phyloP scores from a whole-genome alignment of 2,888 invertebrate species.

The Dioctria linearis region DNA sequence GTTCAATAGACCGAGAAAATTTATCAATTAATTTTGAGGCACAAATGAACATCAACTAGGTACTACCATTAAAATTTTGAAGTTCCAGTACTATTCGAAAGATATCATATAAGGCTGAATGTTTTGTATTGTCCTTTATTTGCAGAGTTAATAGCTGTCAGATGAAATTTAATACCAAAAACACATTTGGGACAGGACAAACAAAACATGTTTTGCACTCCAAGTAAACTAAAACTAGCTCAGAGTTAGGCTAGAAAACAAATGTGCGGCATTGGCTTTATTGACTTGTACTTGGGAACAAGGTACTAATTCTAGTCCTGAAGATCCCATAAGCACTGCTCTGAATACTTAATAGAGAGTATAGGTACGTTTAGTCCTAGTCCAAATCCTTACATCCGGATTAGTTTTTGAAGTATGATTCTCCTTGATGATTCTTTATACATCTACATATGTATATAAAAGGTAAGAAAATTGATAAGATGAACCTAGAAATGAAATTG shows the following conservation, averaged over 20 bases:
- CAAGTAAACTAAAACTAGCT: constrained; percentile 21
- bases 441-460: no score
- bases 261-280: constrained; percentile 14
- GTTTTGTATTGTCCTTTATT: constrained; percentile 14
- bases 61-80: no score
- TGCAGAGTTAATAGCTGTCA: constrained; percentile 33
- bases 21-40: constrained; percentile 41
- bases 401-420: no score
- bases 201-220: constrained; percentile 10
- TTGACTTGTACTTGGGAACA: constrained; percentile 31
- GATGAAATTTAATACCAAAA: constrained; percentile 42
- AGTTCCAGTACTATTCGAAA: no score
- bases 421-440: no score
- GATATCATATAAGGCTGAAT: no score
- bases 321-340: not conserved
- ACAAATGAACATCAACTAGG: constrained; percentile 35
- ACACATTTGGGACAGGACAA: not conserved
- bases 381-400: not conserved
- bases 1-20: constrained; percentile 24
- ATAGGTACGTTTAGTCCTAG: constrained; percentile 11
- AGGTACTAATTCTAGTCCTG: not conserved
- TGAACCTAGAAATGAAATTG: no score
- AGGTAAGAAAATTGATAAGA: no score
- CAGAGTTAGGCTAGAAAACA: constrained; percentile 10
- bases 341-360: constrained; percentile 26